Conservation (phyloP, 2,888 invertebrate species). For the Nudaria mundana region DNA sequence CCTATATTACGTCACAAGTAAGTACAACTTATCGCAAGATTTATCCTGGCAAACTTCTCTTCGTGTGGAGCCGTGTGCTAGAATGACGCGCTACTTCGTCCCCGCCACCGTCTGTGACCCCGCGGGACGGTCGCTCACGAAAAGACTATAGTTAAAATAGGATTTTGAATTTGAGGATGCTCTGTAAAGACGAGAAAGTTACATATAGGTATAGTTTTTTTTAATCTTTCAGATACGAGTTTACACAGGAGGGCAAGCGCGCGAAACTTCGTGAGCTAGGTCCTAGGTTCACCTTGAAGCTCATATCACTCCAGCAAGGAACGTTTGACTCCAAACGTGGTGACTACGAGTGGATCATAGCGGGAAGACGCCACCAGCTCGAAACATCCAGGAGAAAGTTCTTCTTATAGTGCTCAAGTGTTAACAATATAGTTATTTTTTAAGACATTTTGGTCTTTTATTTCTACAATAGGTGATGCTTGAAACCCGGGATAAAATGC, state of each 20-base stretch:
- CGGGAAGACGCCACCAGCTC: slow-evolving; percentile 94
- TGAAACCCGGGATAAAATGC: too few relatives aligned
- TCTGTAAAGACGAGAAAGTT: too few relatives aligned
- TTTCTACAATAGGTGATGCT: neutral
- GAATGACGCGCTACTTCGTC: too few relatives aligned
- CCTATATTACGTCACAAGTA: too few relatives aligned
- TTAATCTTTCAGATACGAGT: slow-evolving; percentile 88
- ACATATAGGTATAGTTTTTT: too few relatives aligned
- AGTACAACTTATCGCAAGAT: too few relatives aligned
- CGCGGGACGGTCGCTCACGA: too few relatives aligned
- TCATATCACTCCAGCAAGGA: slow-evolving; percentile 96
- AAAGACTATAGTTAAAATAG: too few relatives aligned
- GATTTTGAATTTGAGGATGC: too few relatives aligned
- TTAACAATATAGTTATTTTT: slow-evolving; percentile 28
- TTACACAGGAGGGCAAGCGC: slow-evolving; percentile 88
- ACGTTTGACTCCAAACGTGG: slow-evolving; percentile 98
- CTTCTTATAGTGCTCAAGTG: slow-evolving; percentile 84
- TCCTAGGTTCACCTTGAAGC: slow-evolving; percentile 96
- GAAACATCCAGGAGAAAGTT: slow-evolving; percentile 96
- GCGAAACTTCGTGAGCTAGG: slow-evolving; percentile 95
- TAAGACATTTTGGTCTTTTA: neutral
- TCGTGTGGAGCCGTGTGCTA: too few relatives aligned
- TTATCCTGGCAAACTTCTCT: too few relatives aligned
- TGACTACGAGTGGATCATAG: slow-evolving; percentile 97
- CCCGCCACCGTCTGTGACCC: too few relatives aligned